Evolutionary conservation across 2,113 vertebrate species (phyloP), one percentile per base, ranked within the genome.

Genomic region (Nothocercus nigrocapillus): DNA sequence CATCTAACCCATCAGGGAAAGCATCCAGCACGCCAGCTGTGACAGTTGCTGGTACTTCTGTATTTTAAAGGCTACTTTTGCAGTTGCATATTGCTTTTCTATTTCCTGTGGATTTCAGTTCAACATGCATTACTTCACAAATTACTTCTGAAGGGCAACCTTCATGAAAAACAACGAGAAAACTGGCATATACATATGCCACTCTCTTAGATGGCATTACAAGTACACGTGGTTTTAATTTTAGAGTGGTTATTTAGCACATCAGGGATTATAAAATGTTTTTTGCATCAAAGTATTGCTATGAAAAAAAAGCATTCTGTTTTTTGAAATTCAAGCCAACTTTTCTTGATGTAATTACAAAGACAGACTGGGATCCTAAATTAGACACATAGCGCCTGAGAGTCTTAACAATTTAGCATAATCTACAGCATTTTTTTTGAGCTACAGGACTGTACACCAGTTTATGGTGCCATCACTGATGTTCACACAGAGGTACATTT

Each of bases 161-260:
- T 61, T 69, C 54, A 76, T 30, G 22, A 64, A 91, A 92, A 85
- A 8, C 32, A 93, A 77, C 45, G 51, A 89, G 69, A 84, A 86
- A 47, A 79, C 17, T 21, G 62, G 32, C 62, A 79, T 91, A 7
- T 51, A n/a, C 34, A 12, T 62, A 42, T 54, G 47, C 28, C 3
- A 75, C 24, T 68, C 10, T 84, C 67, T 69, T 90, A 84, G 59
- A 62, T 63, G 74, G 32, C n/a, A 36, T 82, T 79, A 83, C 28
- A 88, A 81, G 83, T 66, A 88, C 20, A n/a, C 66, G 54, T 51
- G n/a, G 1, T 82, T 95, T 89, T 82, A 81, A 82, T 96, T 94
- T 93, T 49, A 64, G 21, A 7, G 2, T 53, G 36, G 77, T 82
- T 88, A 74, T 68, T 67, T 69, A 68, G 66, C 83, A 78, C 61